phyloP scores from a whole-genome alignment of 2,888 invertebrate species.

The Parnassius orleans region DNA sequence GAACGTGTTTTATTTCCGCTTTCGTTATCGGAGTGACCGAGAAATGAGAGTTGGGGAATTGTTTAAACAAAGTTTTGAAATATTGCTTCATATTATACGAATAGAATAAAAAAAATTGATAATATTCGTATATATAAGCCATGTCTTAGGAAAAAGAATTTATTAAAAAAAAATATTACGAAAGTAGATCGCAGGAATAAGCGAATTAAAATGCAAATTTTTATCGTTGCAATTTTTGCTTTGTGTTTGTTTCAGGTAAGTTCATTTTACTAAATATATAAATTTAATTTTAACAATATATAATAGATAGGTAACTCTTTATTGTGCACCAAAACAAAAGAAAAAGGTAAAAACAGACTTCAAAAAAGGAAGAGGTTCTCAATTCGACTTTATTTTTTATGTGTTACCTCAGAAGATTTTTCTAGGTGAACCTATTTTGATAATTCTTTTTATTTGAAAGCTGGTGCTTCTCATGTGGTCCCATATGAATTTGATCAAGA shows the following conservation, averaged over 20 bases:
- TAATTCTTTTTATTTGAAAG: no score
- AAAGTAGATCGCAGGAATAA: not conserved
- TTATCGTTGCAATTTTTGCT: slow-evolving; percentile 1
- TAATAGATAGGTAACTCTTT: no score
- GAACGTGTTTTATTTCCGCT: slow-evolving; percentile 12
- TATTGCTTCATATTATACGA: slow-evolving; percentile 7
- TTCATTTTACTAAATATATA: not conserved
- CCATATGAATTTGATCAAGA: no score
- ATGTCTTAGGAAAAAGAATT: not conserved
- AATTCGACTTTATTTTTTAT: no score
- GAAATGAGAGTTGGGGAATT: slow-evolving; percentile 1
- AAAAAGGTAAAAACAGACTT: no score
- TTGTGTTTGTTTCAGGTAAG: slow-evolving; percentile 16
- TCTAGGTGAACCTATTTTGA: no score
- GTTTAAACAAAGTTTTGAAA: slow-evolving; percentile 13
- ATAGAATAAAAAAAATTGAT: not conserved
- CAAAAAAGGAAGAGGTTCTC: no score
- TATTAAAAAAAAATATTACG: not conserved
- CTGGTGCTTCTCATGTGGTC: no score
- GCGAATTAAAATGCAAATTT: slow-evolving; percentile 15
- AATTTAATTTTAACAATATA: no score
- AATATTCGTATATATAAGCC: slow-evolving; percentile 15
- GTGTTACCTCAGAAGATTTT: no score
- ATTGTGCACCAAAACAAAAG: no score
- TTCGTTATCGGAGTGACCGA: slow-evolving; percentile 5